A percentile compares a stretch with the other conserved stretches of the same genome.
Evolutionary conservation across 2,888 invertebrate genomes (phyloP).

Genomic region (Phengaris alcon): DNA sequence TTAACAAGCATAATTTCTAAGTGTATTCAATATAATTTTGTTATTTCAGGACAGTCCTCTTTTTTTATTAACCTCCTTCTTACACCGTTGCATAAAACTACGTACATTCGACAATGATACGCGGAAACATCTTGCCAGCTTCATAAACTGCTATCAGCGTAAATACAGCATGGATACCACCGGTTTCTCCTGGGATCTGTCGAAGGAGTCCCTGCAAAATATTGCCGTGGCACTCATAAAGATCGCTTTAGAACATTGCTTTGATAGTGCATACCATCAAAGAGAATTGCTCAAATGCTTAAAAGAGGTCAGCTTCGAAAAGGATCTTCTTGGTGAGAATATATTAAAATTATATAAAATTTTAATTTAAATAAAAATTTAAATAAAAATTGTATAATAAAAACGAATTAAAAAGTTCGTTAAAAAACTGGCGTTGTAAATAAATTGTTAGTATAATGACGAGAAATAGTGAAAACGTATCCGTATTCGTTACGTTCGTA

Average conservation of each 20-base stretch:
- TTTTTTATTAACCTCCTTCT: constrained; percentile 78
- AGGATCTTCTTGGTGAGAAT: constrained; percentile 70
- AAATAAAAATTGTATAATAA: too few relatives aligned
- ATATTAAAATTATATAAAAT: too few relatives aligned
- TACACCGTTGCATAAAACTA: constrained; percentile 73
- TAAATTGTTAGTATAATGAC: background rate
- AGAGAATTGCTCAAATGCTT: constrained; percentile 81
- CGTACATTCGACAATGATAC: constrained; percentile 70
- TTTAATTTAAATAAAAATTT: too few relatives aligned
- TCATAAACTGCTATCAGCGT: constrained; percentile 60
- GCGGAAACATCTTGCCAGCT: constrained; percentile 55
- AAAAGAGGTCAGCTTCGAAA: constrained; percentile 77
- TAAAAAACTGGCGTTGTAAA: too few relatives aligned
- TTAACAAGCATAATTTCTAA: background rate
- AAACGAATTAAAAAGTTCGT: too few relatives aligned
- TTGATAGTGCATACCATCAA: constrained; percentile 82
- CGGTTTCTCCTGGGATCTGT: constrained; percentile 57
- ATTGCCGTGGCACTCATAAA: constrained; percentile 81
- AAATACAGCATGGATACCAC: constrained; percentile 62
- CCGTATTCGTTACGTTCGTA: too few relatives aligned
- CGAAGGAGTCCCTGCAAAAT: constrained; percentile 77
- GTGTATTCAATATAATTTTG: too few relatives aligned
- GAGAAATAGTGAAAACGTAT: background rate
- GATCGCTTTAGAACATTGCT: constrained; percentile 79
- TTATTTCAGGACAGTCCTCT: constrained; percentile 81